Evolutionary conservation across 2,797 vertebrate species (phyloP), one percentile per base, ranked within the genome.

Genomic region (Oryzias sinensis): DNA sequence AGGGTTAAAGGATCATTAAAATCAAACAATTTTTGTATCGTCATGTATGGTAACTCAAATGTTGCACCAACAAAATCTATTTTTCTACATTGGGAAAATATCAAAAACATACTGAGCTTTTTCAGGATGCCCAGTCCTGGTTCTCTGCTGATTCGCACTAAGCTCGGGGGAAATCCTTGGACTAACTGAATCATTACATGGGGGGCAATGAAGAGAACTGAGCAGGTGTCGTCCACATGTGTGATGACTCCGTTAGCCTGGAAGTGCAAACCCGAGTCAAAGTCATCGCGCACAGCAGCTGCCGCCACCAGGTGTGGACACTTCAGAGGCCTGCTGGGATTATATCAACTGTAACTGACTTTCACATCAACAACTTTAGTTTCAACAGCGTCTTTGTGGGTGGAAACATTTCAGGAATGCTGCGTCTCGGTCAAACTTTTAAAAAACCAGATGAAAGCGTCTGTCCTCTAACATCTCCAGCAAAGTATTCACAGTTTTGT

Each of bases 201-300:
- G 8, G 18, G 64, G 61, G 62, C 66, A 59, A 81, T 82, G 63
- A 81, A 79, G 74, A 82, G 59, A 62, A 76, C 81, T 63, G 77
- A 77, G 74, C 54, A 49, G 63, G 56, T 43, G 13, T 24, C 27
- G 3, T 42, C 77, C 60, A 22, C 20, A 22, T 80, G 80, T 83
- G 84, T 42, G 77, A 69, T 59, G 43, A 67, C 66, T 73, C 59
- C 20, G 53, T 78, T 58, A 17, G 61, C 55, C 79, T 48, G 53
- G 1, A 67, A 70, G 60, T 41, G 58, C 48, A 59, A 53, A 72
- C 60, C 57, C 5, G 76, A 81, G 72, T 81, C 72, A 72, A 74
- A 76, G 60, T 77, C 81, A 68, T 81, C 77, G 63, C 22, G 1
- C 56, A 55, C 60, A 65, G 70, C 85, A 78, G 77, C 82, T 84